Conservation (phyloP, 2,113 vertebrate genomes). For the Bubalus kerabau region DNA sequence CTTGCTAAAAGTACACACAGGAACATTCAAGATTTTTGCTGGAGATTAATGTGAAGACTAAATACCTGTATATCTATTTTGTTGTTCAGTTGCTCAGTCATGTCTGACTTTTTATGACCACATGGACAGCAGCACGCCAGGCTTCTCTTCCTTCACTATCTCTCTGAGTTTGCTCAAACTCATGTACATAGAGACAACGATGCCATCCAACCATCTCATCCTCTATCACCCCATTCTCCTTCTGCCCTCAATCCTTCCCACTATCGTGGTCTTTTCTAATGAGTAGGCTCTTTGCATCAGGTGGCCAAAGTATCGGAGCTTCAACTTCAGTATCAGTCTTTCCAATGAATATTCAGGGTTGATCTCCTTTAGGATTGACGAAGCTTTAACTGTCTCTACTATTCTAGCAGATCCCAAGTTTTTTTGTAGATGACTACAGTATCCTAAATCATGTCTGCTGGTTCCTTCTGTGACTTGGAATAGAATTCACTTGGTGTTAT, state of each 20-base stretch:
- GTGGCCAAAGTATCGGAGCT: neutral
- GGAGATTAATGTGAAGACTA: neutral
- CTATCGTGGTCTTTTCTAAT: neutral
- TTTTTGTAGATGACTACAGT: neutral
- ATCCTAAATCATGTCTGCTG: neutral
- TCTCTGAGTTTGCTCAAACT: neutral
- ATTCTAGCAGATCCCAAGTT: neutral
- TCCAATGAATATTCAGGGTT: neutral
- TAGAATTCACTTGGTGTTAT: neutral
- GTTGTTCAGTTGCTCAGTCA: neutral
- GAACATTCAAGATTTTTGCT: neutral
- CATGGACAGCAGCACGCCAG: fast-evolving
- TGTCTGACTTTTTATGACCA: neutral
- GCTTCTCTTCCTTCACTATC: neutral
- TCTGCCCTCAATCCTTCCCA: neutral
- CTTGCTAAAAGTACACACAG: neutral
- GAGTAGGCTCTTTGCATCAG: neutral
- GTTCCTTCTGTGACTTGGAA: neutral
- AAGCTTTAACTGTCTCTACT: neutral
- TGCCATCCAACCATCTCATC: neutral
- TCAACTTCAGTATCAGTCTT: neutral
- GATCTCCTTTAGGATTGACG: neutral
- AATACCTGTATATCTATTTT: neutral
- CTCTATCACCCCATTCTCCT: neutral
- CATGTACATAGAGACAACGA: neutral